Percentiles rank a stretch among this genome's conserved stretches.
phyloP scores from a whole-genome alignment of 2,888 invertebrate species.

The Creontiades dilutus region DNA sequence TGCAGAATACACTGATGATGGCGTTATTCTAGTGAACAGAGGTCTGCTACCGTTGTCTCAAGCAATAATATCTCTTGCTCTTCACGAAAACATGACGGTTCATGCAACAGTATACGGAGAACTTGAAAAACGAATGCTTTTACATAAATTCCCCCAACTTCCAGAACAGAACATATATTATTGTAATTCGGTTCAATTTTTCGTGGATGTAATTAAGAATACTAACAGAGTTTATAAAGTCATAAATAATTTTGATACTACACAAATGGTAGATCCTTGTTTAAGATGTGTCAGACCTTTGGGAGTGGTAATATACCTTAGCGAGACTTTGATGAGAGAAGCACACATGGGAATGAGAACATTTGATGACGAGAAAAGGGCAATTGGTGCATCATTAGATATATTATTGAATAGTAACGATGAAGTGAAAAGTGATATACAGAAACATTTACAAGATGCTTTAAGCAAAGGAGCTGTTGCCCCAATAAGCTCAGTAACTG shows the following conservation, averaged over 20 bases:
- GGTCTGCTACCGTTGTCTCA: slow-evolving; percentile 82
- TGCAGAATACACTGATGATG: slow-evolving; percentile 20
- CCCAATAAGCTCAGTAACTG: not conserved
- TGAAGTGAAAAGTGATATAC: slow-evolving; percentile 29
- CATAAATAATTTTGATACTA: slow-evolving; percentile 57
- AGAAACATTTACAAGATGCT: slow-evolving; percentile 25
- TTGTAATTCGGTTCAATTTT: slow-evolving; percentile 37
- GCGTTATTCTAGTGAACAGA: slow-evolving; percentile 79
- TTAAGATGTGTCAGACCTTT: slow-evolving; percentile 38
- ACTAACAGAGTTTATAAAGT: slow-evolving; percentile 66
- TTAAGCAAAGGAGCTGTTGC: not conserved
- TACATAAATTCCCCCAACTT: slow-evolving; percentile 52
- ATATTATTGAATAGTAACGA: slow-evolving; percentile 15
- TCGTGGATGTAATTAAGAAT: slow-evolving; percentile 48
- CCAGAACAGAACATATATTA: slow-evolving; percentile 56
- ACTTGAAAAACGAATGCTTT: slow-evolving; percentile 20
- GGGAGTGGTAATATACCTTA: slow-evolving; percentile 38
- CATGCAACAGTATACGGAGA: slow-evolving; percentile 79
- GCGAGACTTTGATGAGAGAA: slow-evolving; percentile 25
- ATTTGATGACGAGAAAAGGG: slow-evolving; percentile 39
- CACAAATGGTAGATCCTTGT: slow-evolving; percentile 54
- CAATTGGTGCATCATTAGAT: slow-evolving; percentile 8
- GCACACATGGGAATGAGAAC: slow-evolving; percentile 62
- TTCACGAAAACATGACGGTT: slow-evolving; percentile 80
- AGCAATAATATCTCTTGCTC: slow-evolving; percentile 80